Base-by-base conservation (phyloP, 2,888 invertebrate genomes). In the Tetragnatha montana region DNA sequence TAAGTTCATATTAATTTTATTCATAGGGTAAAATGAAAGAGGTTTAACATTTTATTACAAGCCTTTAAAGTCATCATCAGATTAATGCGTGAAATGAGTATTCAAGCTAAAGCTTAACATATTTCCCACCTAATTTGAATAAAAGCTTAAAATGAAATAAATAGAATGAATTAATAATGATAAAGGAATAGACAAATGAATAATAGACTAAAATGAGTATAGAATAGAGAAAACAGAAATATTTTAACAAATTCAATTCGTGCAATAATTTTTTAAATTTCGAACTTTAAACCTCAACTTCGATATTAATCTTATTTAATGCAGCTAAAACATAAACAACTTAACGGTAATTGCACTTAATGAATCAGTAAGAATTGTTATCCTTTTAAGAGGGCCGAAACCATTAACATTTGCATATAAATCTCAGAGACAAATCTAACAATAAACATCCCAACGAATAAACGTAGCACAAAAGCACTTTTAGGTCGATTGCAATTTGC, bases 271-370 rank as follows among this genome's bases (percentile, higher is more conserved):
- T 73, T 73, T 10, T 22, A 73, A 22, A 12, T 8, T 12, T 73
- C 22, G 73, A 10, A 22, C 19, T 73, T 73, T 22, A 22, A 19
- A 22, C 4, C 4, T 73, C 19, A 19, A 73, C n/a, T 6, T 73
- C 73, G 19, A 73, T 22, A 22, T 73, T 0, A 35, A 17, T 35
- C 22, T 47, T 22, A 74, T 74, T 74, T 4, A 74, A 47, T 22
- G 19, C 74, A 74, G 74, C 47, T 74, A 74, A 74, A 74, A 8
- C 35, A 74, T 74, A 8, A 74, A 17, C n/a, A 17, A 47, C 21
- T 47, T 47, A 74, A 74, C 35, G 74, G 22, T 35, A 74, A 74
- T 35, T 35, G 35, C 1, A 35, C 35, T 35, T 35, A 35, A 35
- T 35, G 35, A 35, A 35, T 35, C 35, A 35, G 35, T 35, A 35